Evolutionary conservation across 2,113 vertebrate genomes (phyloP).

Genomic region (Nibea coibor): DNA sequence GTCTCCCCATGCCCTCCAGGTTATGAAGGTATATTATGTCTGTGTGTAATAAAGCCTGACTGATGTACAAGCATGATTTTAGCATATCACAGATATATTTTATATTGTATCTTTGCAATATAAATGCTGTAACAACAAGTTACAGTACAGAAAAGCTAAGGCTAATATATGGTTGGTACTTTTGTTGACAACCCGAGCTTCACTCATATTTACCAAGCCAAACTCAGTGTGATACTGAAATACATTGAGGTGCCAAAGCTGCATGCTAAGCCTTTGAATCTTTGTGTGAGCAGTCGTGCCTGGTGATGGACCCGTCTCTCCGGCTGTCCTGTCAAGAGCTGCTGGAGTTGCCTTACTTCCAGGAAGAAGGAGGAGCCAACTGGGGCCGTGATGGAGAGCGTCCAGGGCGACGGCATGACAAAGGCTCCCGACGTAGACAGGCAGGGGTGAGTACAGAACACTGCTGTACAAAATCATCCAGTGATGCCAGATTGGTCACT

Average conservation of each 20-base stretch:
- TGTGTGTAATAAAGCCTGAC: background rate
- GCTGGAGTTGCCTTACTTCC: slow-evolving; percentile 83
- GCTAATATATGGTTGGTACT: too few relatives aligned
- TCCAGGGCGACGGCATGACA: slow-evolving; percentile 77
- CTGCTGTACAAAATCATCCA: background rate
- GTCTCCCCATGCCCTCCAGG: slow-evolving; percentile 75
- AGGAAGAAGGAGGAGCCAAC: slow-evolving; percentile 71
- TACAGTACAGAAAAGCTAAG: too few relatives aligned
- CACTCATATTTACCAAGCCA: too few relatives aligned
- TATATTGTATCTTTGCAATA: too few relatives aligned
- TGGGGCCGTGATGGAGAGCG: slow-evolving; percentile 80
- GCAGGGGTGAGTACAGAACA: slow-evolving; percentile 65
- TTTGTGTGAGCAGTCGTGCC: slow-evolving; percentile 76
- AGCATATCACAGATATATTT: background rate
- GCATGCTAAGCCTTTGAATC: background rate
- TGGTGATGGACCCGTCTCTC: slow-evolving; percentile 84
- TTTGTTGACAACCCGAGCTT: too few relatives aligned
- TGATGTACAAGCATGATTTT: background rate
- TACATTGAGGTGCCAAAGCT: background rate
- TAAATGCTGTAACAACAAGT: too few relatives aligned
- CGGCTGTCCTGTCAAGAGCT: slow-evolving; percentile 85
- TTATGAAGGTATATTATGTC: slow-evolving; percentile 80
- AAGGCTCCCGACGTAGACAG: slow-evolving; percentile 77
- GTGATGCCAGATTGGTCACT: background rate
- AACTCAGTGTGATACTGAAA: background rate